Base-by-base conservation (phyloP, 2,113 vertebrate genomes). In the Capra hircus region DNA sequence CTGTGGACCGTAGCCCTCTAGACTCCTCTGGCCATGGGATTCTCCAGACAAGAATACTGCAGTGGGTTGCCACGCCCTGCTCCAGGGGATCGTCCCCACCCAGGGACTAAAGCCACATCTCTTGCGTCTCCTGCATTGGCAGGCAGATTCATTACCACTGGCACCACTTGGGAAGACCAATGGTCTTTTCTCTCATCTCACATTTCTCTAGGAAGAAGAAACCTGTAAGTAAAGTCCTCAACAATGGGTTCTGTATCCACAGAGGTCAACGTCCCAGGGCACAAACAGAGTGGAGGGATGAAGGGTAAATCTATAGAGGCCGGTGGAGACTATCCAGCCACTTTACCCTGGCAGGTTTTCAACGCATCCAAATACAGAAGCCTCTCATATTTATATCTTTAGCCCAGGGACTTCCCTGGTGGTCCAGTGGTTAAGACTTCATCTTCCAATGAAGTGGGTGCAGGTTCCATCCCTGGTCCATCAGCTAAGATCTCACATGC, bases 121-220 rank as follows among this genome's bases (percentile, higher is more conserved):
- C 64, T 71, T 36, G n/a, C 17, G 1, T 71, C n/a, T 71, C 64
- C n/a, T 71, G n/a, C 17, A 6, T 11, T 36, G 64, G 64, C n/a
- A 71, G 64, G 64, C n/a, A 71, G 64, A 71, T 71, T 36, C n/a
- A 36, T 71, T 11, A 71, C n/a, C 64, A 36, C 33, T 21, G 64
- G 8, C 0, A 0, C 64, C 8, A 11, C 19, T 19, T 11, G n/a
- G n/a, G 64, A 71, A 71, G n/a, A 11, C n/a, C 64, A 36, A 6
- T 71, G 15, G 27, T 80, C 28, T 27, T 30, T 80, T 80, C 33
- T 80, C 28, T 80, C 45, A 48, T 17, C 77, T 50, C 15, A 30
- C 48, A 50, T 48, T 80, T 80, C 45, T 80, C 19, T 33, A 80
- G 77, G 33, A 80, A 80, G 45, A 80, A 80, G 77, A 80, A 80